Base-by-base conservation (phyloP, 2,113 vertebrate genomes). In the Lepus timidus region DNA sequence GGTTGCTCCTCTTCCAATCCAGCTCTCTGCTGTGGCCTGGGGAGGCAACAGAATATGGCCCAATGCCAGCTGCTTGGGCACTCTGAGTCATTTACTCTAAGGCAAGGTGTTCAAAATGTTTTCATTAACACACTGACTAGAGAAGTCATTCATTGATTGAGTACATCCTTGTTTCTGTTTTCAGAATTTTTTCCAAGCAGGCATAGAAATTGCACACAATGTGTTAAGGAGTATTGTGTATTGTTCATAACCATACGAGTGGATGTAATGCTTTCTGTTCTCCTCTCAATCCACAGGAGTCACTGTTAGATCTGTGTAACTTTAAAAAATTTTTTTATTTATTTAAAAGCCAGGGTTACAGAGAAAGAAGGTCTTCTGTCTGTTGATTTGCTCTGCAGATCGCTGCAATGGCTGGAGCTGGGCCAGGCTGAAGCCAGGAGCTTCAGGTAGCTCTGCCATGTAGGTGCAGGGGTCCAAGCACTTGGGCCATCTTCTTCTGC, bases 51-150 rank as follows among this genome's bases (percentile, higher is more conserved):
- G 44, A 44, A 44, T 6, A 7, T 44, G 44, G 44, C 44, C 44
- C 0, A 44, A 44, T 44, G 44, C 44, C 44, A 44, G 44, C 44
- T 44, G 44, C 44, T 44, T 55, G 65, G 88, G 52, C 67, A 86
- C 52, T 80, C 0, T 0, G 8, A 97, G 85, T 97, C 85, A 95
- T 96, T 93, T 64, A 71, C 96, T 67, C 93, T 65, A 94, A 14
- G 71, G 78, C 75, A 83, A 22, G 2, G 44, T 74, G 51, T 27
- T 58, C 61, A 96, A 76, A 78, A 51, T 0, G 44, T 95, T 96
- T 95, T 51, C 85, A 88, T 90, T 96, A 97, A 83, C 93, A 95
- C 33, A 87, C n/a, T n/a, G 90, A 91, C 85, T 87, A 31, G 68
- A 88, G 51, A 92, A 90, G 52, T 91, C 97, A 65, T 2, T 36